Percentiles rank a stretch among this genome's conserved stretches.
Conservation (phyloP, 2,888 invertebrate species). For the Tuta absoluta region DNA sequence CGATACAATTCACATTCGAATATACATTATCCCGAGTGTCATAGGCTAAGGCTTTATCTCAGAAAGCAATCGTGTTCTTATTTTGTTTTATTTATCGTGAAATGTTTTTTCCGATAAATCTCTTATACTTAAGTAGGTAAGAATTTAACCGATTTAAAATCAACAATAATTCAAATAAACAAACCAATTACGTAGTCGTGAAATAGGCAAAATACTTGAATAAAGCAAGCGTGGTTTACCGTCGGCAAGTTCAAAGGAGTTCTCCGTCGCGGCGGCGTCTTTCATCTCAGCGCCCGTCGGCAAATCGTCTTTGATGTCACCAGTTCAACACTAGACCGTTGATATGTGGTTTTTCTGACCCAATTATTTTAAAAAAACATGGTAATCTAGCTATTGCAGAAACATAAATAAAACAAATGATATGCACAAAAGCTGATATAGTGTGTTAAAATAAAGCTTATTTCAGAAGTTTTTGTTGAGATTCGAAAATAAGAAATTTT, state of each 20-base stretch:
- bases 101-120: background rate
- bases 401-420: no score
- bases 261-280: slow-evolving; percentile 56
- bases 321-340: slow-evolving; percentile 31
- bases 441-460: no score
- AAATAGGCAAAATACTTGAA: slow-evolving; percentile 12
- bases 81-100: no score
- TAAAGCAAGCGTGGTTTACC: slow-evolving; percentile 40
- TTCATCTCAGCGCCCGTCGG: slow-evolving; percentile 66
- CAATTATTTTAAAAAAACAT: slow-evolving; percentile 41
- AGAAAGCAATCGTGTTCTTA: no score
- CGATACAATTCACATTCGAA: no score
- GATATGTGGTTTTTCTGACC: slow-evolving; percentile 49
- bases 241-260: slow-evolving; percentile 61
- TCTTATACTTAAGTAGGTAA: background rate
- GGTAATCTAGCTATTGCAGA: no score
- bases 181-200: slow-evolving; percentile 17
- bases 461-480: no score
- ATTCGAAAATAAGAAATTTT: no score
- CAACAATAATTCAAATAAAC: background rate
- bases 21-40: no score
- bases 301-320: slow-evolving; percentile 48
- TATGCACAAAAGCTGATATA: no score
- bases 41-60: no score
- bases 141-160: background rate